Evolutionary conservation across 2,797 vertebrate species (phyloP), one percentile per base, ranked within the genome.

Genomic region (Carduelis carduelis): DNA sequence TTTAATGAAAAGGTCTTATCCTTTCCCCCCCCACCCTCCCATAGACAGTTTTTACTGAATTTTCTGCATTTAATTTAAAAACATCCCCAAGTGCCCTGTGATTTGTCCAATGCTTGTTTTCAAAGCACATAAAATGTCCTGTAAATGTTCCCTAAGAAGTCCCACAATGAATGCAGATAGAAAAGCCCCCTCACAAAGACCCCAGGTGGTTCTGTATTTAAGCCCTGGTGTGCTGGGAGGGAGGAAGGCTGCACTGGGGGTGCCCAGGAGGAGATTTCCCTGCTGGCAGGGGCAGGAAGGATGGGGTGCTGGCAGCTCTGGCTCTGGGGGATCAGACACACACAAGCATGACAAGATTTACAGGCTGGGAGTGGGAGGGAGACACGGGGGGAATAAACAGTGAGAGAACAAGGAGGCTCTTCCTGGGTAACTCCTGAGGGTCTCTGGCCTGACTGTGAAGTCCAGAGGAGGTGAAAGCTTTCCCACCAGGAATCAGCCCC

Each of bases 291-390:
- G 66, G 28, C 70, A 44, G n/a, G 53, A 32, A 66, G 77, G 90
- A 12, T 0, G 1, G 32, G 79, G 53, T 24, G 83, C 83, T 87
- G 89, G 78, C 78, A 82, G 91, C 87, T 79, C 37, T 39, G 93
- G 32, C 66, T 57, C 30, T 10, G 94, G 78, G 89, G 89, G 89
- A 72, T 86, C 14, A 84, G 78, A 69, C 19, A n/a, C 74, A n/a
- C 74, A 63, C 87, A 41, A 19, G 84, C 47, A 6, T 3, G 84
- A 65, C 46, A 32, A 8, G 17, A 17, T n/a, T 50, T 39, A 34
- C 47, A 72, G 83, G 63, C 79, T 91, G 69, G 8, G 13, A 81
- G 79, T 28, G 80, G 80, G 91, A 90, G 68, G 64, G 41, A 64
- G 76, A 66, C 41, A 39, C 0, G 0, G n/a, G 78, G 43, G 90